These are phyloP conservation scores for Pachyseris speciosa DNA, from an alignment of 64 coral and sea anemone species.

Conservation along the genomic window DNA sequence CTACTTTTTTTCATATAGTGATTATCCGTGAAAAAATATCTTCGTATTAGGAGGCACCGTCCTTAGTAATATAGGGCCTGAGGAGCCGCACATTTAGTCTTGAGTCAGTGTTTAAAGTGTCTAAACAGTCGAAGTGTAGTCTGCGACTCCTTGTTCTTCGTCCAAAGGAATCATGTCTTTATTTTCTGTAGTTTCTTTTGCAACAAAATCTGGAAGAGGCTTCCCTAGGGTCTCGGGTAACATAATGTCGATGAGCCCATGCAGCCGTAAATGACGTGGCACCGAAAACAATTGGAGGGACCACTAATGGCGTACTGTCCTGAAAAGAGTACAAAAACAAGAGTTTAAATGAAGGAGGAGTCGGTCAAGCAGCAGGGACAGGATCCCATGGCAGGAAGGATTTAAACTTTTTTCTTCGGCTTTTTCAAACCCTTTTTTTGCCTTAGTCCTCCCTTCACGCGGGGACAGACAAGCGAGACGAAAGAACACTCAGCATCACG, in stretches of 20 bases:
- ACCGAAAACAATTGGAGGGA: slow-evolving; percentile 84
- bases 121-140: slow-evolving; percentile 1
- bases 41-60: no score
- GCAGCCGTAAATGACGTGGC: slow-evolving; percentile 72
- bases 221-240: slow-evolving; percentile 82
- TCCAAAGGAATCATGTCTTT: not conserved
- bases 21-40: no score
- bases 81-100: no score
- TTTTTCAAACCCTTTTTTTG: not conserved
- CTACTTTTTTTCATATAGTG: no score
- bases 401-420: no score
- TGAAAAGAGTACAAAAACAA: not conserved
- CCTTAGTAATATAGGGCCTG: no score
- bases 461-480: no score
- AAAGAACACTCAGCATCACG: no score
- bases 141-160: not conserved
- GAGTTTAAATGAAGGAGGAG: not conserved
- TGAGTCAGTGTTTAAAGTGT: not conserved
- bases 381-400: no score
- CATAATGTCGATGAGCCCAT: slow-evolving; percentile 68
- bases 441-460: no score
- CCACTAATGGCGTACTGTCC: slow-evolving; percentile 73
- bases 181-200: not conserved
- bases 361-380: no score
- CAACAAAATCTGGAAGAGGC: slow-evolving; percentile 75